These are phyloP conservation scores for Tenebrosternarchus preto DNA, from an alignment of 2,113 vertebrate species.

Conservation along the genomic window DNA sequence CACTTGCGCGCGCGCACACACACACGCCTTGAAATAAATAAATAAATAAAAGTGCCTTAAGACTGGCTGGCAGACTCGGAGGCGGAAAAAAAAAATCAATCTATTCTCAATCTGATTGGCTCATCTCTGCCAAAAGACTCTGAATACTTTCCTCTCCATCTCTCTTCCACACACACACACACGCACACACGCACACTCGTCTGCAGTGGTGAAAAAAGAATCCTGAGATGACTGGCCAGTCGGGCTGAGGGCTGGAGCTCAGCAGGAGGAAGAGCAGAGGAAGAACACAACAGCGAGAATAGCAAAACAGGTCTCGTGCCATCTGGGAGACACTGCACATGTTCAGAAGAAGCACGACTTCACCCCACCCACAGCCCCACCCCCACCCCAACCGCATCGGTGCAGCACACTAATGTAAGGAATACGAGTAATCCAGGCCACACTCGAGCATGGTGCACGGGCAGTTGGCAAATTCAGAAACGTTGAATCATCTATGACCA, in stretches of 20 bases:
- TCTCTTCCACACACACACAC: not conserved
- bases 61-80: not conserved
- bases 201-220: not conserved
- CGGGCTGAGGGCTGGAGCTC: not conserved
- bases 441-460: not conserved
- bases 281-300: not conserved
- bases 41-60: not conserved
- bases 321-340: not conserved
- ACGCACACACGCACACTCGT: not conserved
- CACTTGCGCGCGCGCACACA: constrained; percentile 6
- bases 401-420: not conserved
- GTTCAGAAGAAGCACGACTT: not conserved
- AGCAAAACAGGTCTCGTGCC: not conserved
- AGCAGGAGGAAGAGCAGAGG: not conserved
- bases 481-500: not conserved
- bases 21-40: constrained; percentile 10
- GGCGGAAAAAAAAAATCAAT: not conserved
- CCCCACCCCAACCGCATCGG: not conserved
- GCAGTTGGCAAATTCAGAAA: not conserved
- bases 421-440: not conserved
- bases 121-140: not conserved
- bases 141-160: not conserved
- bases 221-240: not conserved
- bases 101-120: constrained; percentile 7
- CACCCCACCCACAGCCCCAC: not conserved